Evolutionary conservation across 2,113 vertebrate species (phyloP), one percentile per base, ranked within the genome.

Genomic region (Monarcha castaneiventris): DNA sequence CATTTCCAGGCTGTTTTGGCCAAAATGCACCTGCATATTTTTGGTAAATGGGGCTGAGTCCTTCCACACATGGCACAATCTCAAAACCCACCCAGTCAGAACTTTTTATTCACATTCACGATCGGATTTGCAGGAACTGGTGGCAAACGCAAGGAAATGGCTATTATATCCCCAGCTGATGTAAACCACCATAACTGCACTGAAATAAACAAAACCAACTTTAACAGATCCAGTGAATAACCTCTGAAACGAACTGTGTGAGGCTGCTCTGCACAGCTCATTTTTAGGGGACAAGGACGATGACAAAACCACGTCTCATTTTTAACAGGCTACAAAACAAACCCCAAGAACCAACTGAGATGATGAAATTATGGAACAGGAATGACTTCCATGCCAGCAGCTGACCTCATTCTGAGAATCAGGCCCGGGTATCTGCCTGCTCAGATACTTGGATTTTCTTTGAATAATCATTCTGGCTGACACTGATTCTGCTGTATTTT

Each of bases 401-500:
- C 58, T 41, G 39, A 22, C 37, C 32, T 63, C n/a, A 21, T 16
- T 63, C 80, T 85, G 52, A 5, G 46, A 33, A 49, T 41, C 75
- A 83, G 46, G 14, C 49, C 29, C n/a, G 41, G 20, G 6, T n/a
- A 66, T 33, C 18, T 55, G 48, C 49, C 74, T 75, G 44, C 67
- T 92, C 41, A 15, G 10, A 54, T 67, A 77, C 18, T 63, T 67
- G 32, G 39, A 30, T 73, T 94, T 82, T 67, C 48, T 59, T 10
- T 75, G 37, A 79, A 68, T 59, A 48, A 78, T 44, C 37, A 54
- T 33, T 85, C 49, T 26, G 8, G 12, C 26, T n/a, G 35, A 51
- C 49, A 59, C 19, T 0, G 0, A 16, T 79, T 51, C 46, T 5
- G 6, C 5, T 0, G 0, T 35, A 37, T 79, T 87, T 90, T 51